phyloP scores from a whole-genome alignment of 2,888 invertebrate genomes.

The Phalangium opilio region DNA sequence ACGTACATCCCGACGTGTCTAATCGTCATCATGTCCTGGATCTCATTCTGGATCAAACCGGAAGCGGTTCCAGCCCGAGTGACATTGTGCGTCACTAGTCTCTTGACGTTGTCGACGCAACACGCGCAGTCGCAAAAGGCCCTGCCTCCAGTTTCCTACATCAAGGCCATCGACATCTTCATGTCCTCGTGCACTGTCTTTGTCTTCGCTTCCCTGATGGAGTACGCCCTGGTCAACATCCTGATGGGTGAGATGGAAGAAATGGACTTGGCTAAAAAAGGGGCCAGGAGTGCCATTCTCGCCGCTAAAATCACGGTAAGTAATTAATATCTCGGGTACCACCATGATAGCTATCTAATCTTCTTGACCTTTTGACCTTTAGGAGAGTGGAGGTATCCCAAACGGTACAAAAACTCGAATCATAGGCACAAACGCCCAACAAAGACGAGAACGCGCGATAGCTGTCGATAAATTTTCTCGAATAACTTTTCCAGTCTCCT shows the following conservation, averaged over 20 bases:
- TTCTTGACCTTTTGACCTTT: background rate
- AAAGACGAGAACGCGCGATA: slow-evolving; percentile 7
- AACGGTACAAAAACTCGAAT: background rate
- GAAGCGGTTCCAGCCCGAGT: slow-evolving; percentile 87
- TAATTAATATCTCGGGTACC: too few relatives aligned
- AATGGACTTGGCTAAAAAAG: background rate
- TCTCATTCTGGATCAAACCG: slow-evolving; percentile 89
- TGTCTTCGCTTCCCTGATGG: slow-evolving; percentile 34
- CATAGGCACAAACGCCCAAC: background rate
- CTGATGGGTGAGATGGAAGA: slow-evolving; percentile 22
- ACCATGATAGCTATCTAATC: too few relatives aligned
- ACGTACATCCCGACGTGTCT: slow-evolving; percentile 81
- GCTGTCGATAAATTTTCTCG: slow-evolving; percentile 57
- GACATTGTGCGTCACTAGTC: slow-evolving; percentile 76
- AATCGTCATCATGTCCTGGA: slow-evolving; percentile 90
- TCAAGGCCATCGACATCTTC: slow-evolving; percentile 43
- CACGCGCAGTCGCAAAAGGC: slow-evolving; percentile 89
- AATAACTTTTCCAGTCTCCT: slow-evolving; percentile 77
- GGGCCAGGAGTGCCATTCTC: too few relatives aligned
- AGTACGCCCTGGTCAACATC: slow-evolving; percentile 36
- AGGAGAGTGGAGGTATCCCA: background rate
- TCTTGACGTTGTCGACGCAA: slow-evolving; percentile 78
- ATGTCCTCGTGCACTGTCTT: slow-evolving; percentile 36
- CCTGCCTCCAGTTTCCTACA: slow-evolving; percentile 77
- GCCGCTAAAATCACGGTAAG: too few relatives aligned